Conservation (phyloP, 2,797 vertebrate species). For the Apogon talboti region DNA sequence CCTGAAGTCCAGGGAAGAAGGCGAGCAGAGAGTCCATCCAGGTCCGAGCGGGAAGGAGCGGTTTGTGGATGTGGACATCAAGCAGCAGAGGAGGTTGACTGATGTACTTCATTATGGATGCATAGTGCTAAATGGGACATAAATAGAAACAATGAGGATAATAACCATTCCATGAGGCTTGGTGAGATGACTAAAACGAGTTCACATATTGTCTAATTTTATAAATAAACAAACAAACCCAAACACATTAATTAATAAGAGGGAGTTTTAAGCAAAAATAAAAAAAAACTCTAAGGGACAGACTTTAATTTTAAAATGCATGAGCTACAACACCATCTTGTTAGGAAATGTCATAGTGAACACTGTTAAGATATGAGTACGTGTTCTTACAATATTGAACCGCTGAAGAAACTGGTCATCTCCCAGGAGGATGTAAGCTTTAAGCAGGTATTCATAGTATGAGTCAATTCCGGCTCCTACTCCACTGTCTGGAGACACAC, state of each 20-base stretch:
- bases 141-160: conserved; percentile 1
- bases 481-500: conserved; percentile 89
- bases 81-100: conserved; percentile 97
- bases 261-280: no score
- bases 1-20: conserved; percentile 98
- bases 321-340: no score
- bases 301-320: no score
- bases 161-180: conserved; percentile 4
- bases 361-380: conserved; percentile 20
- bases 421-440: conserved; percentile 97
- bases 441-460: conserved; percentile 98
- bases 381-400: conserved; percentile 94
- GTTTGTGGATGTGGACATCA: conserved; percentile 98
- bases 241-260: neutral
- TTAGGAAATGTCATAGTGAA: neutral
- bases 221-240: neutral
- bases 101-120: conserved; percentile 99
- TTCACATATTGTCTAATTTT: neutral
- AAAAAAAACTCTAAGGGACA: no score
- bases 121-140: conserved; percentile 88
- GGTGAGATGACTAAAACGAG: conserved; percentile 1
- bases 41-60: conserved; percentile 94
- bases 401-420: conserved; percentile 96
- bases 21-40: conserved; percentile 99
- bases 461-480: conserved; percentile 99